These are phyloP conservation scores for Nephrocerus scutellatus DNA, from an alignment of 2,888 invertebrate species.

Conservation along the genomic window DNA sequence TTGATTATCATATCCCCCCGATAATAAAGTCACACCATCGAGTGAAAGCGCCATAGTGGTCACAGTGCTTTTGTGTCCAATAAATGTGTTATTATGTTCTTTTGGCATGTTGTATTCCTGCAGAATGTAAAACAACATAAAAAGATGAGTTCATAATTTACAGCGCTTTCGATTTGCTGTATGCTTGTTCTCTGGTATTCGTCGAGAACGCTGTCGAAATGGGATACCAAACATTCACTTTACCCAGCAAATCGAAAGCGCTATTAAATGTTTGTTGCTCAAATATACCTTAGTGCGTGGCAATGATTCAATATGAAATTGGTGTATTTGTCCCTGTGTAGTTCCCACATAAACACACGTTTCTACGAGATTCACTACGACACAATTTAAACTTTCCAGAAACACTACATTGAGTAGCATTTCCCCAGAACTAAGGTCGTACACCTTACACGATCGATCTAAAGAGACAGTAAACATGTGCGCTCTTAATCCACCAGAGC, in stretches of 20 bases:
- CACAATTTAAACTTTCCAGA: constrained; percentile 60
- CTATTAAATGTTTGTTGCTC: not conserved
- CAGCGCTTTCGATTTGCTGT: too few species aligned
- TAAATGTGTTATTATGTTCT: constrained; percentile 52
- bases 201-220: too few species aligned
- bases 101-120: constrained; percentile 57
- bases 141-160: too few species aligned
- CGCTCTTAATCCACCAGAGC: constrained; percentile 61
- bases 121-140: not conserved
- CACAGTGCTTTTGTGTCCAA: constrained; percentile 60
- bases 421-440: constrained; percentile 63
- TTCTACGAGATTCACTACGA: constrained; percentile 64
- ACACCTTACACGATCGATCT: constrained; percentile 78
- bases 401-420: constrained; percentile 68
- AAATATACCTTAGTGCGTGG: constrained; percentile 53
- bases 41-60: constrained; percentile 66
- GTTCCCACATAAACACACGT: constrained; percentile 69
- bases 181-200: too few species aligned
- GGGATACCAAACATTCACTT: too few species aligned
- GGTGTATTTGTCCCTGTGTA: constrained; percentile 61
- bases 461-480: constrained; percentile 69
- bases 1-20: constrained; percentile 67
- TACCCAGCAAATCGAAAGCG: not conserved
- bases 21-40: constrained; percentile 64
- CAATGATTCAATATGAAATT: constrained; percentile 60